A percentile compares a stretch with the other conserved stretches of the same genome.
Conservation (phyloP, 2,888 invertebrate species). For the Pyralis farinalis region DNA sequence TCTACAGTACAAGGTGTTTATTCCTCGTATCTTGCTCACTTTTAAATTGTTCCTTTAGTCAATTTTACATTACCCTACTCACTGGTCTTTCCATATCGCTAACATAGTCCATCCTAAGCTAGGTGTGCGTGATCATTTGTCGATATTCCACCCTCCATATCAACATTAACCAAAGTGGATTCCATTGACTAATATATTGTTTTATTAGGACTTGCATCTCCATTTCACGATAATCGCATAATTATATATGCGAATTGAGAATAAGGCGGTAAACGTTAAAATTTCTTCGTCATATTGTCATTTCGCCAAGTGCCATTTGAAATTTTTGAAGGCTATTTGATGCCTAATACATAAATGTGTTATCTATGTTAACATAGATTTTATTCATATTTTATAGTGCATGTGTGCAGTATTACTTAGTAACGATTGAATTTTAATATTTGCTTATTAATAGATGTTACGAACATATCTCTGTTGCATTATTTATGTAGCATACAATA, state of each 20-base stretch:
- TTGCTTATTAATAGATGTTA: constrained; percentile 13
- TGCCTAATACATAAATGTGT: constrained; percentile 36
- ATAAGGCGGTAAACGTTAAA: constrained; percentile 4
- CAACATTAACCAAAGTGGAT: constrained; percentile 46
- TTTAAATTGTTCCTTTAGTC: constrained; percentile 12
- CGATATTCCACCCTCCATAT: constrained; percentile 33
- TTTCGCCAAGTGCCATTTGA: constrained; percentile 35
- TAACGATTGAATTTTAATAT: constrained; percentile 20
- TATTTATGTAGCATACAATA: constrained; percentile 18
- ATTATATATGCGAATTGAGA: neutral
- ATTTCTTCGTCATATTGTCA: constrained; percentile 6
- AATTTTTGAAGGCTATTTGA: constrained; percentile 33
- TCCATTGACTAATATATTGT: constrained; percentile 43
- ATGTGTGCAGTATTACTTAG: constrained; percentile 71
- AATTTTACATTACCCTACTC: constrained; percentile 19
- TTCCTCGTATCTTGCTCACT: constrained; percentile 19
- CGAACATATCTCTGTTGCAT: constrained; percentile 27
- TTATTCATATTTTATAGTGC: constrained; percentile 40
- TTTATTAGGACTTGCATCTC: constrained; percentile 6
- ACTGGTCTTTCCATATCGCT: constrained; percentile 28
- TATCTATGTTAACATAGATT: constrained; percentile 65
- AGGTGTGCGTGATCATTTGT: constrained; percentile 37
- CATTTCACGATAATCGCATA: constrained; percentile 8
- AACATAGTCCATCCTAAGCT: constrained; percentile 23
- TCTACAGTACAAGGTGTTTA: too few relatives aligned